These are phyloP conservation scores for Trichonephila clavata DNA, from an alignment of 1,140 invertebrate species.

Conservation along the genomic window DNA sequence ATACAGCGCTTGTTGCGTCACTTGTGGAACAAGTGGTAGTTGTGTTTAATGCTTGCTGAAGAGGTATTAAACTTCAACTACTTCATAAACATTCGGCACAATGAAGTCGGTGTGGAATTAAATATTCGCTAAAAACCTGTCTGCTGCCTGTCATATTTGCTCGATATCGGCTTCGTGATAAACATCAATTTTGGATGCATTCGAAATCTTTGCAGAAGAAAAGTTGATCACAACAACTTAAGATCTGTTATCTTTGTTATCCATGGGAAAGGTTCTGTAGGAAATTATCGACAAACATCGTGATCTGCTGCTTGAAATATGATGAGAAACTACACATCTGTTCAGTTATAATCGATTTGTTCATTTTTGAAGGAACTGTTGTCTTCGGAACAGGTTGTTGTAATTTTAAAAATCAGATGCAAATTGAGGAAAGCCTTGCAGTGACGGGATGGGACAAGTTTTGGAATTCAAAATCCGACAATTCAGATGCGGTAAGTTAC, in stretches of 20 bases:
- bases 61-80: constrained; percentile 38
- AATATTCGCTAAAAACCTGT: constrained; percentile 4
- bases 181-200: background rate
- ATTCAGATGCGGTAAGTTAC: constrained; percentile 42
- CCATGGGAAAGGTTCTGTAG: constrained; percentile 20
- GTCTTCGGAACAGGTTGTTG: background rate
- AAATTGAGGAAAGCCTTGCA: background rate
- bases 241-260: background rate
- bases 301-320: background rate
- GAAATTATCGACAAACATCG: background rate
- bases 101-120: constrained; percentile 31
- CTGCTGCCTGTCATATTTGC: background rate
- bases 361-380: background rate
- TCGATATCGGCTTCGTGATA: background rate
- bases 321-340: constrained; percentile 44
- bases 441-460: constrained; percentile 18
- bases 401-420: constrained; percentile 36
- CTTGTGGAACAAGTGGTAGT: constrained; percentile 20
- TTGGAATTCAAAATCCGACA: background rate
- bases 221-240: background rate
- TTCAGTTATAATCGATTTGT: background rate
- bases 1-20: constrained; percentile 45
- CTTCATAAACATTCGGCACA: constrained; percentile 40
- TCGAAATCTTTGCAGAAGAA: background rate
- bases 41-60: background rate